phyloP scores from a whole-genome alignment of 2,113 vertebrate species.

The Apistogramma diplotaenia region DNA sequence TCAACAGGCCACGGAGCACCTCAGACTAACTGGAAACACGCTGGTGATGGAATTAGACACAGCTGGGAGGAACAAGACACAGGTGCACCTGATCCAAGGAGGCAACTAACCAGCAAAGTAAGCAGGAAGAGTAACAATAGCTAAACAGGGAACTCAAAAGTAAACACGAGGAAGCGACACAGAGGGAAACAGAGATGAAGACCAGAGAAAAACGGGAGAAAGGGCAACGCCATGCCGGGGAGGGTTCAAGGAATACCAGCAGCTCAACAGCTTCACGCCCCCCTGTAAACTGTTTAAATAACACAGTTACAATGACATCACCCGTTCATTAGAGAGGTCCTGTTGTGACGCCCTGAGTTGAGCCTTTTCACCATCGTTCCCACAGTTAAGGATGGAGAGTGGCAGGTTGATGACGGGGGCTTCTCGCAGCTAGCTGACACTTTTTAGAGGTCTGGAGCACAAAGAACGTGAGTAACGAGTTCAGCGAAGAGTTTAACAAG shows the following conservation, averaged over 20 bases:
- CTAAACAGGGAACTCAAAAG: no score
- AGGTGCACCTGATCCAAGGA: no score
- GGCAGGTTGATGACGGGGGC: not conserved
- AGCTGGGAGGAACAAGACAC: no score
- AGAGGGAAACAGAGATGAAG: no score
- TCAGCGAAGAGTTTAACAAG: not conserved
- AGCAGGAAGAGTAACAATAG: no score
- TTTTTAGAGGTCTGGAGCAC: not conserved
- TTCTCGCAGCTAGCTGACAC: not conserved
- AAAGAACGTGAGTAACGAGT: not conserved
- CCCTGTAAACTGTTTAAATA: not conserved
- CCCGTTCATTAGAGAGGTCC: not conserved
- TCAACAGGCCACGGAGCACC: no score
- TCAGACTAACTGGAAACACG: no score
- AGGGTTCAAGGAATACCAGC: not conserved
- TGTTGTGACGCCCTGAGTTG: not conserved
- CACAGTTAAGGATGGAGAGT: not conserved
- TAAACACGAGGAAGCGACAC: no score
- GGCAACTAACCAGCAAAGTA: no score
- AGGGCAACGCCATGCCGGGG: no score
- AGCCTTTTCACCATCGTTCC: not conserved
- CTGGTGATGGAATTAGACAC: no score
- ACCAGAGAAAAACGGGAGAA: no score
- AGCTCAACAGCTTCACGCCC: not conserved
- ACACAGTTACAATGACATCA: not conserved